These are phyloP conservation scores for Zophobas morio DNA, from an alignment of 1,140 invertebrate genomes.

Conservation along the genomic window DNA sequence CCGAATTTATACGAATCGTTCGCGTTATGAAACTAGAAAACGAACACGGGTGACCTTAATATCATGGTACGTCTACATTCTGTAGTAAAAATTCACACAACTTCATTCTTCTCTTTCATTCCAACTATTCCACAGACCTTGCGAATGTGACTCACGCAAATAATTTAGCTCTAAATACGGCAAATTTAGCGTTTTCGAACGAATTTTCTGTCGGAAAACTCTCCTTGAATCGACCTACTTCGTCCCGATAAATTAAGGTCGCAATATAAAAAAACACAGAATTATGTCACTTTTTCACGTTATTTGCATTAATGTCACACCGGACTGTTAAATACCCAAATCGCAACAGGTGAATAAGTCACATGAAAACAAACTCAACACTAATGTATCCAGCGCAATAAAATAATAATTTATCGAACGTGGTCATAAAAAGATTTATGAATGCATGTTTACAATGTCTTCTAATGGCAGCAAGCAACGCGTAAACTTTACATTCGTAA, in stretches of 20 bases:
- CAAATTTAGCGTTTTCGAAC: neutral
- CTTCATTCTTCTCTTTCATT: too few species aligned
- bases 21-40: too few species aligned
- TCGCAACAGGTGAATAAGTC: conserved; percentile 8
- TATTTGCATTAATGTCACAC: neutral
- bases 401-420: conserved; percentile 29
- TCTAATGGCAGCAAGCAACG: neutral
- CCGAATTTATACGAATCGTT: too few species aligned
- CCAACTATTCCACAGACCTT: too few species aligned
- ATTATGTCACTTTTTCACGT: too few species aligned
- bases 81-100: too few species aligned
- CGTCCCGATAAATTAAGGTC: neutral
- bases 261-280: neutral
- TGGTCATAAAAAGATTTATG: conserved; percentile 25
- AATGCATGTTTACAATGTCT: neutral
- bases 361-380: conserved; percentile 9
- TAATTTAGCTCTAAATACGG: too few species aligned
- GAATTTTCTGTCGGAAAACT: neutral
- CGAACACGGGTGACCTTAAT: too few species aligned
- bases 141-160: too few species aligned
- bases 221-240: neutral
- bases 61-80: too few species aligned
- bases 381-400: neutral
- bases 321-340: neutral
- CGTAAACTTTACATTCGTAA: neutral